phyloP scores from a whole-genome alignment of 2,797 vertebrate species.

The Moxostoma hubbsi region DNA sequence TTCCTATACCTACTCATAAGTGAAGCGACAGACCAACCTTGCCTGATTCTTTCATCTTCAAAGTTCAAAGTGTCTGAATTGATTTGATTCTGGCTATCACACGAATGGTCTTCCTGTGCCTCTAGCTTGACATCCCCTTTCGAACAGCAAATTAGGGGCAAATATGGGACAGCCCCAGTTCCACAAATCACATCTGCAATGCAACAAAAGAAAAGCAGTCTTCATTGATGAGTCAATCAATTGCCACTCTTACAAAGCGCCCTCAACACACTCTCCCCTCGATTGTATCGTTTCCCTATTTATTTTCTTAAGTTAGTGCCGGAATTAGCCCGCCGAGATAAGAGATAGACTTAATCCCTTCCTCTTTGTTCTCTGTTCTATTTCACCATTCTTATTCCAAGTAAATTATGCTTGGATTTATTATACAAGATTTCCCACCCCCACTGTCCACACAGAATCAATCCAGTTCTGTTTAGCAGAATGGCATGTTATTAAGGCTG shows the following conservation, averaged over 20 bases:
- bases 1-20: too few species aligned
- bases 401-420: constrained; percentile 69
- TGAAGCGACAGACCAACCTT: constrained; percentile 49
- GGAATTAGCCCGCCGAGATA: constrained; percentile 39
- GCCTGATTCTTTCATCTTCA: constrained; percentile 67
- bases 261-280: constrained; percentile 36
- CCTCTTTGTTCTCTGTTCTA: constrained; percentile 56
- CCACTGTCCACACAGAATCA: constrained; percentile 58
- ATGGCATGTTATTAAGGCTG: constrained; percentile 73
- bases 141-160: constrained; percentile 64
- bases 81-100: constrained; percentile 65
- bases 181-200: constrained; percentile 63
- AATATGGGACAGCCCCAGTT: constrained; percentile 60
- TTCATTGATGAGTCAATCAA: constrained; percentile 65
- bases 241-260: constrained; percentile 58
- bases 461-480: constrained; percentile 66
- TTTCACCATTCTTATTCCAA: constrained; percentile 61
- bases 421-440: constrained; percentile 54
- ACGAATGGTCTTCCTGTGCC: constrained; percentile 48
- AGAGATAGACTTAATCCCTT: constrained; percentile 52
- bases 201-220: constrained; percentile 60
- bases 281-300: constrained; percentile 53
- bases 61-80: constrained; percentile 75
- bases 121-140: constrained; percentile 59
- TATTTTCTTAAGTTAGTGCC: constrained; percentile 54